phyloP scores from a whole-genome alignment of 2,113 vertebrate species.

The Piprites chloris region DNA sequence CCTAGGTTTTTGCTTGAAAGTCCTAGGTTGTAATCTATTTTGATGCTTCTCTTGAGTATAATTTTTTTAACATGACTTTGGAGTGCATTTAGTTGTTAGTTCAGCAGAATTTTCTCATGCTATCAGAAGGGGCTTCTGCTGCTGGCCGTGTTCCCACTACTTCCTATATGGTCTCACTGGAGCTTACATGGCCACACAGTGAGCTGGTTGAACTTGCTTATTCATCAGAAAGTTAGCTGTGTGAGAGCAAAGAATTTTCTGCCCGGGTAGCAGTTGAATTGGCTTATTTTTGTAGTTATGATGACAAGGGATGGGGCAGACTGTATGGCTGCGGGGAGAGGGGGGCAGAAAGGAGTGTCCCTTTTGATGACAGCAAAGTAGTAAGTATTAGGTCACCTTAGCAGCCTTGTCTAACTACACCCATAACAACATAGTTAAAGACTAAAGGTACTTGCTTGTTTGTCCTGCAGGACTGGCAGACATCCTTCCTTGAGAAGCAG shows the following conservation, averaged over 20 bases:
- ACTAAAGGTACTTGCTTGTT: not conserved
- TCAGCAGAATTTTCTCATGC: not conserved
- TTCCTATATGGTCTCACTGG: not conserved
- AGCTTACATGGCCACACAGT: not conserved
- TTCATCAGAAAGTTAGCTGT: not conserved
- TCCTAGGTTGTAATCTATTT: not conserved
- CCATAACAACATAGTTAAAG: not conserved
- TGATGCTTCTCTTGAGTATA: not conserved
- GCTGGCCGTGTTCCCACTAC: accelerated
- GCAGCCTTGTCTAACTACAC: not conserved
- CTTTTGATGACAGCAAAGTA: not conserved
- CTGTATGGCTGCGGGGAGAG: not conserved
- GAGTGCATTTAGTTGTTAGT: not conserved
- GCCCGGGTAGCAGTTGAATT: not conserved
- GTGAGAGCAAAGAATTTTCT: not conserved
- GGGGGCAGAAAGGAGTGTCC: not conserved
- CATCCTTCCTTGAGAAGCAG: not conserved
- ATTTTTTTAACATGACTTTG: not conserved
- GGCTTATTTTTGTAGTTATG: not conserved
- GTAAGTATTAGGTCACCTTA: not conserved
- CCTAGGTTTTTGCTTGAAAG: not conserved
- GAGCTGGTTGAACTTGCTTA: not conserved
- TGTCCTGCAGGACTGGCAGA: not conserved
- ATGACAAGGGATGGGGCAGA: not conserved
- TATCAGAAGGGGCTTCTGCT: not conserved